Base-by-base conservation (phyloP, 1,140 invertebrate species). In the Ganaspis sp. region DNA sequence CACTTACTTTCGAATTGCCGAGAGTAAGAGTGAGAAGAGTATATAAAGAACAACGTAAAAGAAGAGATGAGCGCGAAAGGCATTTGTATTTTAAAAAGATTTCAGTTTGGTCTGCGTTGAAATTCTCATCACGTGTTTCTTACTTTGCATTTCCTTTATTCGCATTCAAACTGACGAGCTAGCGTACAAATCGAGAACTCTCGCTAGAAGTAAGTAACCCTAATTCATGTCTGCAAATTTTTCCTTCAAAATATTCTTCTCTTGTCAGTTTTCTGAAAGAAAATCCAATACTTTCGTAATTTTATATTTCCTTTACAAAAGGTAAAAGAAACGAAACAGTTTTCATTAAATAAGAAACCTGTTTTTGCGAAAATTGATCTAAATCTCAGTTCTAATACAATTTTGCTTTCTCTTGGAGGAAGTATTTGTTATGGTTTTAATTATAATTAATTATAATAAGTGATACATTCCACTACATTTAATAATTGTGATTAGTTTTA, bases 121-220 rank as follows among this genome's bases (percentile, higher is more conserved):
- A 64, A 64, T 64, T 64, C 58, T n/a, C n/a, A 64, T 64, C 58
- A 64, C 58, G 58, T 64, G 58, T 64, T 64, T 64, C 58, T 64
- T 64, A 64, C 58, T 64, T 64, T 64, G 58, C 58, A n/a, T 64
- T 64, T 64, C 23, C 26, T 64, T 64, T 64, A 34, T 64, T 64
- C 58, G 58, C 58, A 64, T 64, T 34, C 58, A 64, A 64, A 64
- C 58, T 64, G 58, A 64, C 58, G 58, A 64, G 58, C 58, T 64
- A 15, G 23, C 23, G 58, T 64, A 64, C 58, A 64, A 64, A 29
- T 64, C 58, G 58, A 34, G 23, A 64, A 64, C 58, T 29, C 58
- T 64, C 9, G 23, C 58, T 12, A 64, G 58, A 64, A 64, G 58
- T 64, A 64, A 64, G 58, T 64, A 64, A 64, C 58, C 58, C 58